Evolutionary conservation across 2,888 invertebrate genomes (phyloP).

Genomic region (Watsonalla cultraria): DNA sequence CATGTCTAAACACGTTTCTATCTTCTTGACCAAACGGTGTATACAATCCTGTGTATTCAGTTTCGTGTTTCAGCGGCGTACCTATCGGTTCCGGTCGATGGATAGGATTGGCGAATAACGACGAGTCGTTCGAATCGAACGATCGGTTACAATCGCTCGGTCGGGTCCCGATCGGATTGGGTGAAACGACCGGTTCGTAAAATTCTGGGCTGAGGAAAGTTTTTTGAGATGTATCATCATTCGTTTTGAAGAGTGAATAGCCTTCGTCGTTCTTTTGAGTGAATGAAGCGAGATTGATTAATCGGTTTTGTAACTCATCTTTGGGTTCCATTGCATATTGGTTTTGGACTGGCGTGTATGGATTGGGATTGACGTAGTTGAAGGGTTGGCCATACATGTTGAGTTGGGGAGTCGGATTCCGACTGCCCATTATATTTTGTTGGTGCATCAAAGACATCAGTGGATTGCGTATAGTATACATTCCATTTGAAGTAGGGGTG

Average conservation of each 20-base stretch:
- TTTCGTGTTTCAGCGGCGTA: slow-evolving; percentile 25
- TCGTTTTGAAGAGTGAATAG: slow-evolving; percentile 61
- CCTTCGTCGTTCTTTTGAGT: slow-evolving; percentile 71
- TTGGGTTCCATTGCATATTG: slow-evolving; percentile 41
- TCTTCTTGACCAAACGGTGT: slow-evolving; percentile 68
- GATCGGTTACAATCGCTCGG: slow-evolving; percentile 37
- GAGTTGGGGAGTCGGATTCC: slow-evolving; percentile 35
- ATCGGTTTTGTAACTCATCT: slow-evolving; percentile 54
- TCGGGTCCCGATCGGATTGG: slow-evolving; percentile 65
- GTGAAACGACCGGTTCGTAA: slow-evolving; percentile 54
- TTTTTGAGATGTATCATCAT: slow-evolving; percentile 48
- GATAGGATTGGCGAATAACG: slow-evolving; percentile 52
- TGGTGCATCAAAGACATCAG: slow-evolving; percentile 77
- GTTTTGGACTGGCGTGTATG: slow-evolving; percentile 30
- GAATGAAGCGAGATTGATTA: slow-evolving; percentile 66
- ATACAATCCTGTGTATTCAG: slow-evolving; percentile 38
- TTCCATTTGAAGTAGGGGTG: slow-evolving; percentile 80
- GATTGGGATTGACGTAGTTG: slow-evolving; percentile 53
- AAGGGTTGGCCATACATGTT: slow-evolving; percentile 42
- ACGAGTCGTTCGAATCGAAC: slow-evolving; percentile 44
- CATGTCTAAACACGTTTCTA: slow-evolving; percentile 59
- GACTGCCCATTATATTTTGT: slow-evolving; percentile 52
- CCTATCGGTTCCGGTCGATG: slow-evolving; percentile 59
- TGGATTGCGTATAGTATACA: slow-evolving; percentile 91
- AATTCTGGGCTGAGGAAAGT: slow-evolving; percentile 56